Base-by-base conservation (phyloP, 1,140 invertebrate species). In the Diorhabda sublineata region DNA sequence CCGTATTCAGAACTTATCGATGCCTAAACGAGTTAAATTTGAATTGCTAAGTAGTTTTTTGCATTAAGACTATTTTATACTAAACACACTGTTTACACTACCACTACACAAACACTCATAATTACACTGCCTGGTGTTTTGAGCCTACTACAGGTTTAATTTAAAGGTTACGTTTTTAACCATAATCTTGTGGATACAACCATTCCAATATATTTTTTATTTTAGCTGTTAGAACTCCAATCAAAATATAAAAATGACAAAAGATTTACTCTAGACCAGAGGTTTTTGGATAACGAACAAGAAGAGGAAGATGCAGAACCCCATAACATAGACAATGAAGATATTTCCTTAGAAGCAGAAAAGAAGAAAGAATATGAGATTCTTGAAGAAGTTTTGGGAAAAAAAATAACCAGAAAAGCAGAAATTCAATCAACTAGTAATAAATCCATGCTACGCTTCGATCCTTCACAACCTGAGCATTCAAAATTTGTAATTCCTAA, bases 401-500 rank as follows among this genome's bases (percentile, higher is more conserved):
- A 67, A 56, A 68, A 62, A 41, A 42, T 68, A 26, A 11, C 6
- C 42, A 5, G 7, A 41, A 57, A 57, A 58, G 26, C 45, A 58
- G 47, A 52, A 52, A 52, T 8, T 8, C 47, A 52, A 3, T 6
- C n/a, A 8, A 6, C 47, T 52, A 52, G 47, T 6, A 72, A 52
- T n/a, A 73, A 74, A 58, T 58, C 59, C n/a, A 88, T 88, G 87
- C 74, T 88, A 43, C 79, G 87, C 66, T 89, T 85, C 81, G 87
- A 89, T 78, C 87, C 87, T 8, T 79, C 78, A 11, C 81, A 85
- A 74, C 84, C 83, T 63, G 82, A 85, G 58, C 87, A 89, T 81
- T 75, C 66, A 45, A 70, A 66, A n/a, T 67, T 67, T 82, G 76
- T 81, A 83, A 74, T 75, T 76, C 61, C 62, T 66, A 66, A 66